Evolutionary conservation across 2,113 vertebrate species (phyloP), one percentile per base, ranked within the genome.

Genomic region (Megalops atlanticus): DNA sequence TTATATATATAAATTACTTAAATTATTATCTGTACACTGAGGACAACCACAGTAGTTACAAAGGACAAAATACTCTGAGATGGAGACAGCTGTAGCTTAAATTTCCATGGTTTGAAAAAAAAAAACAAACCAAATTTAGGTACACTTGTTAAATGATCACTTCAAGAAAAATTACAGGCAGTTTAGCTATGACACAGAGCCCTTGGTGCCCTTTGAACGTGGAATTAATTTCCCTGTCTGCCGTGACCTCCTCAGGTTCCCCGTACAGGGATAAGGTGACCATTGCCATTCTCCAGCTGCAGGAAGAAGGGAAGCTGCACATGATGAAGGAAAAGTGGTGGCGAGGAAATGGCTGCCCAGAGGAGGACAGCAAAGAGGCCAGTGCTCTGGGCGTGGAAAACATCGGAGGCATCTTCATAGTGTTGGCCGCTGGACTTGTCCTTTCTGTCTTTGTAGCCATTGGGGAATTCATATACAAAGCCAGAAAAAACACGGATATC

Each of bases 271-370:
- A 99, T 87, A 98, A 96, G 92, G 95, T 99, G 86, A 98, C 98
- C 31, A 98, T 99, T 0, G 98, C 98, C 88, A 98, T 99, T 89
- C 96, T 99, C 33, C 97, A 99, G 90, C 94, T 99, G 49, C 97
- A 99, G 92, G 98, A 99, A 88, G 97, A 98, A 74, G 98, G 97
- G 16, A 99, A 97, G 87, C 90, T 99, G 43, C 98, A 98, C 88
- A 97, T 99, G 97, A 98, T 99, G 97, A 99, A 99, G 88, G 98
- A 99, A 89, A 99, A 98, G 85, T 99, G 98, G 98, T 99, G 98
- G 98, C 83, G 97, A 33, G 97, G 98, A 0, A 97, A 97, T 0
- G 97, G 97, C 76, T 99, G 98, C 82, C 97, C 98, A 0, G 97
- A 98, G 86, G 98, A 98, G 87, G 97, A 98, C 88, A 97, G 93